phyloP scores from a whole-genome alignment of 2,797 vertebrate species.

The Petrocephalus sullivani region DNA sequence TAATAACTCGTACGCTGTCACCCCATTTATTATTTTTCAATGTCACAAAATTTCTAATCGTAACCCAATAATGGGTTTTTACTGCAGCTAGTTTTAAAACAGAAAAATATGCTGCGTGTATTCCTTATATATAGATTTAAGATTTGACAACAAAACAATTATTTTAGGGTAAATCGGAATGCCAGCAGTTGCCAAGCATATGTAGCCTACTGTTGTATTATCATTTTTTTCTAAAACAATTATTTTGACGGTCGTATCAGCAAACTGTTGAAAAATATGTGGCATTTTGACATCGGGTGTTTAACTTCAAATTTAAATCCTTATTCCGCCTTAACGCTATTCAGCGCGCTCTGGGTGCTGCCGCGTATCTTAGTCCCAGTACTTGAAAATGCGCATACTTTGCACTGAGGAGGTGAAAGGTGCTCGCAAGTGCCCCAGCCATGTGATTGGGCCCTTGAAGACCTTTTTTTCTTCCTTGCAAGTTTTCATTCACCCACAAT shows the following conservation, averaged over 20 bases:
- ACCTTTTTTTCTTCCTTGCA: slow-evolving; percentile 66
- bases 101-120: background rate
- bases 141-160: background rate
- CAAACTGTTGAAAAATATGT: slow-evolving; percentile 8
- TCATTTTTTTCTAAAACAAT: background rate
- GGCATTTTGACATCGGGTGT: background rate
- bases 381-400: slow-evolving; percentile 68
- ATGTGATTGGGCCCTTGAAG: slow-evolving; percentile 75
- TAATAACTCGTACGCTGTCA: too few species aligned
- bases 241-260: background rate
- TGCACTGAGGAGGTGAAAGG: slow-evolving; percentile 75
- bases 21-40: background rate
- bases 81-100: background rate
- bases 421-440: slow-evolving; percentile 75
- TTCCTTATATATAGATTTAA: background rate
- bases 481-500: slow-evolving; percentile 76
- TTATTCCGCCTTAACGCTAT: slow-evolving; percentile 6
- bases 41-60: background rate
- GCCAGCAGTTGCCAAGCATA: background rate
- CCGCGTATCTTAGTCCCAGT: slow-evolving; percentile 67
- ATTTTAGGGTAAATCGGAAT: background rate
- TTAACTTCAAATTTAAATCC: background rate
- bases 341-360: slow-evolving; percentile 63
- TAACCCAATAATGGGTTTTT: background rate
- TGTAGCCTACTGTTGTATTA: background rate